phyloP scores from a whole-genome alignment of 2,888 invertebrate species.

The Endotricha flammealis region DNA sequence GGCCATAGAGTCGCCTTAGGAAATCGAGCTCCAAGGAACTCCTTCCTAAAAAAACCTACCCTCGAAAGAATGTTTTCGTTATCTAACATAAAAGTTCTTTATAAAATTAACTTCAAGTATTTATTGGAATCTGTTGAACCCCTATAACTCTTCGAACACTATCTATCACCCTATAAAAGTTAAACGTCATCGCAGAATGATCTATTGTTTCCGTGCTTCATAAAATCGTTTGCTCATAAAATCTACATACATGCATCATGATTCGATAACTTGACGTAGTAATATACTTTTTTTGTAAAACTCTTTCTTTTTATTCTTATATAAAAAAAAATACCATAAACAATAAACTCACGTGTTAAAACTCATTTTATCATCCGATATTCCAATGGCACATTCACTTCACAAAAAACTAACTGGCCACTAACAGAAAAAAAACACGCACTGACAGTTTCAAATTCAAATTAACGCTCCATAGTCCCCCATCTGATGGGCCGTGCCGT shows the following conservation, averaged over 20 bases:
- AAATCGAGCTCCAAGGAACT: too few species aligned
- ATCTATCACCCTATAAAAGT: constrained; percentile 3
- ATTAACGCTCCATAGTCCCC: constrained; percentile 39
- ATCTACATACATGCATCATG: too few species aligned
- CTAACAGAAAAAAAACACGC: constrained; percentile 17
- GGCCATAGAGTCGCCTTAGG: too few species aligned
- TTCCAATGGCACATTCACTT: constrained; percentile 3
- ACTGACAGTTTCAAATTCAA: constrained; percentile 18
- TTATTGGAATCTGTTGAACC: too few species aligned
- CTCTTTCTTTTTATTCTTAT: too few species aligned
- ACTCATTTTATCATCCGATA: neutral
- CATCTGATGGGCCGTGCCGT: constrained; percentile 27
- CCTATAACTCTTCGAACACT: too few species aligned
- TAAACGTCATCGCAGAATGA: constrained; percentile 28
- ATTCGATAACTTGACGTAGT: too few species aligned
- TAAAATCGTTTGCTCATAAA: constrained; percentile 27
- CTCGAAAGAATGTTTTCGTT: too few species aligned
- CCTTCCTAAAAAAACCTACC: too few species aligned
- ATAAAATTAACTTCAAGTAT: too few species aligned
- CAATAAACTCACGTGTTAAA: neutral
- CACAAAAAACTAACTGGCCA: constrained; percentile 12
- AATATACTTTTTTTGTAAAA: too few species aligned
- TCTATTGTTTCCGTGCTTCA: constrained; percentile 36
- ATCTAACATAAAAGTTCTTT: too few species aligned
- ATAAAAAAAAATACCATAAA: neutral